Conservation (phyloP, 2,888 invertebrate genomes). For the Ypsolopha sequella region DNA sequence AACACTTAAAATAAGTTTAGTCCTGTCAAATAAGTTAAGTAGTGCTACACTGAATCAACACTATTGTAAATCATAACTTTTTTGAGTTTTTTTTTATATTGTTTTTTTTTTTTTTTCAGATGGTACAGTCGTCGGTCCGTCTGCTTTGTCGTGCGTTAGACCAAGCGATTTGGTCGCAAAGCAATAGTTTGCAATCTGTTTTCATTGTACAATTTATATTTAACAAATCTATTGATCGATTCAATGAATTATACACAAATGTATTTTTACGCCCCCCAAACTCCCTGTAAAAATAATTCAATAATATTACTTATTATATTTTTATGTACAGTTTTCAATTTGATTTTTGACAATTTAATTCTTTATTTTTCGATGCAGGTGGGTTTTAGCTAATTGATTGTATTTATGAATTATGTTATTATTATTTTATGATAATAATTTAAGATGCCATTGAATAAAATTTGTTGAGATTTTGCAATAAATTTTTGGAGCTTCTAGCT, state of each 20-base stretch:
- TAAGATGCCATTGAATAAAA: conserved; percentile 1
- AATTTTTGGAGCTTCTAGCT: not conserved
- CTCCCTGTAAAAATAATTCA: not conserved
- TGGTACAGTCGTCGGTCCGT: not conserved
- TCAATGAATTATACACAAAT: not conserved
- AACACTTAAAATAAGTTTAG: no score
- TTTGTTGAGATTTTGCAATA: not conserved
- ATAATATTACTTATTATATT: not conserved
- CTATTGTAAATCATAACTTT: no score
- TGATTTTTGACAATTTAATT: conserved; percentile 2
- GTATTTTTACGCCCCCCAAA: not conserved
- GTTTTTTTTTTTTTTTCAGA: conserved; percentile 3
- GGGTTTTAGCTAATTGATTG: not conserved
- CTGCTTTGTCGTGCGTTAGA: no score
- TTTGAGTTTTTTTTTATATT: not conserved
- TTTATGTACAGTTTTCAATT: conserved; percentile 7
- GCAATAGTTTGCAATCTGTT: conserved; percentile 7
- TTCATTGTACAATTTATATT: conserved; percentile 8
- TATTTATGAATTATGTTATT: conserved; percentile 3
- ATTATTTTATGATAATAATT: not conserved
- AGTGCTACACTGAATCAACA: no score
- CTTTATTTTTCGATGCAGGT: conserved; percentile 6
- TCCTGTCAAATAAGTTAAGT: no score
- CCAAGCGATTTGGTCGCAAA: not conserved
- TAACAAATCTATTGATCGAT: not conserved